phyloP scores from a whole-genome alignment of 2,797 vertebrate species.

The Cheirogaleus major region DNA sequence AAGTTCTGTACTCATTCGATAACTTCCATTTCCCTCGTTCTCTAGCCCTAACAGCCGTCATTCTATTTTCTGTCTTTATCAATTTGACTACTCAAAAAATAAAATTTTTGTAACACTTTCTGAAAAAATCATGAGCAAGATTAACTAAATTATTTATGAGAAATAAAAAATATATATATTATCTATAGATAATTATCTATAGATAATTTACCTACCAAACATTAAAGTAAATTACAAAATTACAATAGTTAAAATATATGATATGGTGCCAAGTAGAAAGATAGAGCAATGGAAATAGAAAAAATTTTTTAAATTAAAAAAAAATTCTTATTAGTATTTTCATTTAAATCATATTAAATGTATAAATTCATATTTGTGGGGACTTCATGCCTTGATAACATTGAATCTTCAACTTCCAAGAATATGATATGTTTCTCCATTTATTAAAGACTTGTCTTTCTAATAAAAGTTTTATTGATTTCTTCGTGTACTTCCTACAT shows the following conservation, averaged over 20 bases:
- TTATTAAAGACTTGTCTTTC: constrained; percentile 6
- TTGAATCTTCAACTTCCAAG: not conserved
- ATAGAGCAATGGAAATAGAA: not conserved
- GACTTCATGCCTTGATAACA: not conserved
- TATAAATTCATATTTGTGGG: not conserved
- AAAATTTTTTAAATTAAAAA: not conserved
- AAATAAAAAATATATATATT: not conserved
- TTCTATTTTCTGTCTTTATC: not conserved
- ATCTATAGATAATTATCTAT: not conserved
- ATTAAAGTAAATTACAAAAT: constrained; percentile 10
- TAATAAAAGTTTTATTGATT: not conserved
- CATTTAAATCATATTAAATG: not conserved
- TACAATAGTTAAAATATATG: not conserved
- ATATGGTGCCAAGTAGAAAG: not conserved
- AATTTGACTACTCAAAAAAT: not conserved
- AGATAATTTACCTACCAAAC: not conserved
- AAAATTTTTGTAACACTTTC: too few relatives aligned
- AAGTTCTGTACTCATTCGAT: not conserved
- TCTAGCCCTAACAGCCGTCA: not conserved
- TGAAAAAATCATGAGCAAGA: not conserved
- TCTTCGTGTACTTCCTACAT: not conserved
- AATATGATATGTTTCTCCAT: not conserved
- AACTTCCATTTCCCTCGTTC: not conserved
- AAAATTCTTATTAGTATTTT: not conserved
- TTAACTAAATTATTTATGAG: not conserved